These are phyloP conservation scores for Phengaris arion DNA, from an alignment of 2,888 invertebrate species.

Conservation along the genomic window DNA sequence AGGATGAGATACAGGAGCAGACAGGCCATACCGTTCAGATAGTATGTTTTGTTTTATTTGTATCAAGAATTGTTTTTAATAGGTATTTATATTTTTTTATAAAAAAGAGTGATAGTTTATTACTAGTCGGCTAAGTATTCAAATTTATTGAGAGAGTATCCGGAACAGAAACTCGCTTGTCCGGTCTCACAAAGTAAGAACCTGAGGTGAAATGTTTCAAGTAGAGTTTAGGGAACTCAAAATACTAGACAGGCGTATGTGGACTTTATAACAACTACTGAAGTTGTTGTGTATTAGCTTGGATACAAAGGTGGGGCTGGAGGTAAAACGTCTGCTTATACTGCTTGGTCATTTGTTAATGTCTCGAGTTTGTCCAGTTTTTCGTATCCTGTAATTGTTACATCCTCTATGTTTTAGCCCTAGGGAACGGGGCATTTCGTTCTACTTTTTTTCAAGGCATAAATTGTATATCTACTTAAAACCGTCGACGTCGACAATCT, in stretches of 20 bases:
- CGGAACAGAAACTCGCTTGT: slow-evolving; percentile 6
- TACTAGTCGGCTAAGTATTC: neutral
- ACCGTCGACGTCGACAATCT: too few relatives aligned
- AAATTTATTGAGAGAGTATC: neutral
- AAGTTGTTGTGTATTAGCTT: too few relatives aligned
- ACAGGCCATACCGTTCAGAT: slow-evolving; percentile 15
- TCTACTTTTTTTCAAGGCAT: too few relatives aligned
- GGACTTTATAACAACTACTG: neutral
- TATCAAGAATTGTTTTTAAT: neutral
- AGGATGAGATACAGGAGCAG: slow-evolving; percentile 25
- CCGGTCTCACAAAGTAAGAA: neutral
- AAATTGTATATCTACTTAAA: too few relatives aligned
- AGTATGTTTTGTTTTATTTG: neutral
- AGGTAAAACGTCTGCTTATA: too few relatives aligned
- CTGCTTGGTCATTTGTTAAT: too few relatives aligned
- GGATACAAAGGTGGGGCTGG: neutral
- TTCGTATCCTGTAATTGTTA: too few relatives aligned
- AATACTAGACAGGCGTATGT: neutral
- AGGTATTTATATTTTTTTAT: too few relatives aligned
- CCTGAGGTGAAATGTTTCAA: neutral
- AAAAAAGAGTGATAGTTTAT: neutral
- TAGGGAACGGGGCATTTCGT: too few relatives aligned
- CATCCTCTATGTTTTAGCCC: too few relatives aligned
- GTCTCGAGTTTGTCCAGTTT: too few relatives aligned
- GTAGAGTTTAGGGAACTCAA: neutral